Evolutionary conservation across 2,888 invertebrate species (phyloP).

Genomic region (Polydrusus pterygomalis): DNA sequence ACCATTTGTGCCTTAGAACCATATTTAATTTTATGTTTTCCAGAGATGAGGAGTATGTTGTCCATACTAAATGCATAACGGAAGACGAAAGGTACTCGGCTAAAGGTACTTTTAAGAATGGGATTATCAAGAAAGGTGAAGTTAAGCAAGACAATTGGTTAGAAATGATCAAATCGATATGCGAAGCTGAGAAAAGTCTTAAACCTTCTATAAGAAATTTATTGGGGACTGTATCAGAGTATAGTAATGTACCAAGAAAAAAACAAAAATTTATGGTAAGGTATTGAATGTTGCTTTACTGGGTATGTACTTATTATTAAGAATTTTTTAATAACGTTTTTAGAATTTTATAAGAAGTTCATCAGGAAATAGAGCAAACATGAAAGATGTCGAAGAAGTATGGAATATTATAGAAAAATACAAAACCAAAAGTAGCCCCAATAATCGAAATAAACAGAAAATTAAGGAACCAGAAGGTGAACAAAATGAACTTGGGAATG

Average conservation of each 20-base stretch:
- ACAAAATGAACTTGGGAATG: background rate
- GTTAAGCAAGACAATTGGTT: slow-evolving; percentile 91
- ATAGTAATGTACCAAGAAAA: slow-evolving; percentile 89
- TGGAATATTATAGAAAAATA: slow-evolving; percentile 76
- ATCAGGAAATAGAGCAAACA: slow-evolving; percentile 75
- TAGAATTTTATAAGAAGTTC: slow-evolving; percentile 82
- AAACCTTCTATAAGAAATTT: slow-evolving; percentile 77
- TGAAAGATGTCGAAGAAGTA: slow-evolving; percentile 78
- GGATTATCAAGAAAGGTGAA: slow-evolving; percentile 86
- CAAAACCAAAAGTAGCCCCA: slow-evolving; percentile 60
- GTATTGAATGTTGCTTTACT: background rate
- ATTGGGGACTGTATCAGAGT: slow-evolving; percentile 79
- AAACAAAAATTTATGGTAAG: slow-evolving; percentile 83
- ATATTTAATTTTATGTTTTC: slow-evolving; percentile 63
- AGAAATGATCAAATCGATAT: slow-evolving; percentile 80
- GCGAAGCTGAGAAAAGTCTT: slow-evolving; percentile 76
- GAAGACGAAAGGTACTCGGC: slow-evolving; percentile 93
- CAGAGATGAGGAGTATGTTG: slow-evolving; percentile 84
- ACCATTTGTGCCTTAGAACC: background rate
- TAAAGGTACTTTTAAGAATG: slow-evolving; percentile 83
- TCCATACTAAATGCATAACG: slow-evolving; percentile 89
- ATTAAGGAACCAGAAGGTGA: slow-evolving; percentile 10
- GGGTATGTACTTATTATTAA: too few relatives aligned
- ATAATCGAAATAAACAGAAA: slow-evolving; percentile 48
- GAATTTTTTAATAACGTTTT: slow-evolving; percentile 45